Evolutionary conservation across 2,113 vertebrate genomes (phyloP), one percentile per base, ranked within the genome.

Genomic region (Baryphthengus martii): DNA sequence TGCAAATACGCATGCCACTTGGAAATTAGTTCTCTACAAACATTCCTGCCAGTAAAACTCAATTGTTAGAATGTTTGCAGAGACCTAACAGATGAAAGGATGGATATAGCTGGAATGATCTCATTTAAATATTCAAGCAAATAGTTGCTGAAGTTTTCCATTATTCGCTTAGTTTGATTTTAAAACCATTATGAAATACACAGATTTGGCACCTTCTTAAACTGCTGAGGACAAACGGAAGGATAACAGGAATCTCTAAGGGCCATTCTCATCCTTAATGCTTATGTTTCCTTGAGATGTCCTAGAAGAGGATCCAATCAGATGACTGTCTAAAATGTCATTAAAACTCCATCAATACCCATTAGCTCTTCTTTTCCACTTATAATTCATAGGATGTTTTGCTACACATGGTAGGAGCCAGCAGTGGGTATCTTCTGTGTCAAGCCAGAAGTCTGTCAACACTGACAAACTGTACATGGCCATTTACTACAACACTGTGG

Each of bases 21-120:
- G 75, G 74, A 97, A 97, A 96, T 97, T 80, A 97, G 88, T 77
- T 93, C 82, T 97, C 89, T 96, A 67, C 94, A 97, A 97, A 97
- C 72, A 95, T 59, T 65, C 42, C 81, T 67, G 63, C 31, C 50
- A 65, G 72, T 79, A 95, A 94, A 97, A 89, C 62, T 71, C 89
- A 62, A 52, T 86, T 88, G 91, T 78, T 80, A 24, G 50, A 94
- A 88, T 95, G 89, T 97, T 96, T 96, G 91, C 89, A 81, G 79
- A 97, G 87, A 77, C 44, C 76, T 91, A 95, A 76, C 52, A 63
- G 62, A 85, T 83, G 71, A 95, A 66, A 90, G 73, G 52, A 47
- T 53, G 71, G 70, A 72, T 95, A 88, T 45, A 73, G 63, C 81
- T 76, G 77, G 67, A 82, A 49, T 47, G 49, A 63, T 58, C 67